Evolutionary conservation across 92 coral and sea anemone species (phyloP), one percentile per base, ranked within the genome.

Genomic region (Porites cylindrica): DNA sequence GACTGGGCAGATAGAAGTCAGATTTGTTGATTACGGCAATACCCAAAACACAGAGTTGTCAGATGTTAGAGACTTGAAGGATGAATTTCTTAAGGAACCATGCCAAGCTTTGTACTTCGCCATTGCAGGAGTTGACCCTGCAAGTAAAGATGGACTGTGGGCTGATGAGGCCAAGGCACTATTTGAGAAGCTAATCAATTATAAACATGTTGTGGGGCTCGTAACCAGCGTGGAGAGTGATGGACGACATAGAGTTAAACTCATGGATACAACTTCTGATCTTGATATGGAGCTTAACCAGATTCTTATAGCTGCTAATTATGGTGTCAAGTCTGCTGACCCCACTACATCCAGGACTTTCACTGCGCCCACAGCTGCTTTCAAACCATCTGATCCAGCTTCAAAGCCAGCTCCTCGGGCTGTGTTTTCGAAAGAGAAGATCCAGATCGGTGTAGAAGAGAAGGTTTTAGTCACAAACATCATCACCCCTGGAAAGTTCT

Each of bases 1-100:
- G 50, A 90, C 98, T 14, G 99, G 99, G 16, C 82, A 81, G 63
- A 88, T 97, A 29, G 97, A 93, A 29, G 99, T 97, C 13, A 87
- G 90, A 78, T 97, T 97, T 92, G 97, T 97, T 66, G 99, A 97
- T 83, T 97, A 93, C 81, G 99, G 99, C 56, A 97, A 97, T 62
- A 76, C 89, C 1, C 97, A 97, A 54, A 84, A 82, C 51, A 93
- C 98, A 8, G 94, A 91, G 51, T 77, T 97, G 32, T 89, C 98
- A 4, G 93, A 90, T 80, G 94, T 97, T 8, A 90, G 83, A 77
- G 98, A 92, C 32, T 84, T 97, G 47, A 91, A 90, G 74, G 94
- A 90, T 12, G 85, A 94, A 66, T 93, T 95, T 38, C 83, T 84
- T 2, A 84, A 85, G 21, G 68, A 91, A 14, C 99, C 99, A 1